These are phyloP conservation scores for Phocoena phocoena DNA, from an alignment of 2,113 vertebrate genomes.

Conservation along the genomic window DNA sequence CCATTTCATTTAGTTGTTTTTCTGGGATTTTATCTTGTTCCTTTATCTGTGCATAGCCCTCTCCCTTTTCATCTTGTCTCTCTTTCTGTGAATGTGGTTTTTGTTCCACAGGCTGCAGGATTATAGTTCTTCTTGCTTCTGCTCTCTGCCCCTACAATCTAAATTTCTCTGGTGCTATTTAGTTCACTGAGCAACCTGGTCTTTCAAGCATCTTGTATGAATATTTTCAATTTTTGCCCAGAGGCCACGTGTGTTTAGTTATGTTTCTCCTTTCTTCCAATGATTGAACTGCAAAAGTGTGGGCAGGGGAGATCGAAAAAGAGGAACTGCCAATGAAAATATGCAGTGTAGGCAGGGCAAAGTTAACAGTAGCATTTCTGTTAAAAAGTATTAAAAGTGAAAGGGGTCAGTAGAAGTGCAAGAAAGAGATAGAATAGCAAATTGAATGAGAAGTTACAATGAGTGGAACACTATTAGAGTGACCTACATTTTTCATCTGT, in stretches of 20 bases:
- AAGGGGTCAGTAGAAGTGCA: background rate
- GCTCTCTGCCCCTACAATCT: background rate
- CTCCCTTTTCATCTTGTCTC: too few species aligned
- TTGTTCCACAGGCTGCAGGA: too few species aligned
- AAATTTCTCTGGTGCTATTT: background rate
- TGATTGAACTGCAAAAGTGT: background rate
- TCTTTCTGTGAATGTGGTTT: too few species aligned
- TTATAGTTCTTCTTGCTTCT: too few species aligned
- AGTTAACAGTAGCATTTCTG: background rate
- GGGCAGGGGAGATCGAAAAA: background rate
- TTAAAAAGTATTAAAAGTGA: slow-evolving; percentile 8
- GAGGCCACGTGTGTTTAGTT: background rate
- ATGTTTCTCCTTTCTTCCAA: background rate
- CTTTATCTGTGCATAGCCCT: too few species aligned
- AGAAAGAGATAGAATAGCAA: background rate
- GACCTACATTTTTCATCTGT: slow-evolving; percentile 49
- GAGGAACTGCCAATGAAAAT: background rate
- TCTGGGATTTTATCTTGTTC: too few species aligned
- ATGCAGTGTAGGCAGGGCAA: background rate
- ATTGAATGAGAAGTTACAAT: slow-evolving; percentile 14
- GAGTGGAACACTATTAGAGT: background rate
- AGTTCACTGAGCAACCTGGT: background rate
- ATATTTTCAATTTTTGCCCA: background rate
- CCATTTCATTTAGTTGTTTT: too few species aligned
- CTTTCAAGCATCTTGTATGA: background rate